Conservation (phyloP, 2,797 vertebrate species). For the Acanthiza pusilla region DNA sequence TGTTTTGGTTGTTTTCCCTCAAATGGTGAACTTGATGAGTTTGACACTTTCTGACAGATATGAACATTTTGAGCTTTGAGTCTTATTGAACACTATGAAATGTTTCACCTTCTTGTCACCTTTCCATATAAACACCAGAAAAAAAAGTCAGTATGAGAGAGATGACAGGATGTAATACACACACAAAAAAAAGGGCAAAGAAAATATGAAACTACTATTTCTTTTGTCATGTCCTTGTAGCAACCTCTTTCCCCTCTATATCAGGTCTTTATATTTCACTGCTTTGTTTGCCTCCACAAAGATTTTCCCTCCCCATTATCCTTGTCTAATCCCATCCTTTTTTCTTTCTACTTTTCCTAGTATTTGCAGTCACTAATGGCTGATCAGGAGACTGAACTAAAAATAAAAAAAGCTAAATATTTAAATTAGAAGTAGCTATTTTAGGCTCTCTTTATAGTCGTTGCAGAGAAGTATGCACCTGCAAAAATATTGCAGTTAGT, state of each 20-base stretch:
- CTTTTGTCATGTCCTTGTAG: neutral
- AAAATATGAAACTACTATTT: neutral
- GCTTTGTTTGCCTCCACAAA: neutral
- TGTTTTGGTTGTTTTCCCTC: neutral
- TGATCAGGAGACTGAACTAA: neutral
- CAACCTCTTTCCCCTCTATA: neutral
- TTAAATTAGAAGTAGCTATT: neutral
- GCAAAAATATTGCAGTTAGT: neutral
- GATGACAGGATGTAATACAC: neutral
- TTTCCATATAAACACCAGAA: neutral
- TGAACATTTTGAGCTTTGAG: neutral
- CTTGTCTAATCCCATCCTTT: neutral
- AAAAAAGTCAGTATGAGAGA: neutral
- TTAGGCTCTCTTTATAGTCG: neutral
- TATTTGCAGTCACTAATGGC: neutral
- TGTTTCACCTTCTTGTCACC: slow-evolving; percentile 5
- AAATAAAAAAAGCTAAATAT: neutral
- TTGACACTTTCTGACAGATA: neutral
- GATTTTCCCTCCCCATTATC: neutral
- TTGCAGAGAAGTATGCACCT: neutral
- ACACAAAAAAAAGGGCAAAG: neutral
- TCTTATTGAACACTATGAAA: neutral
- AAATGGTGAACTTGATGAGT: neutral
- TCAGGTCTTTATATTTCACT: neutral
- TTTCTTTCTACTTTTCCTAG: neutral